These are phyloP conservation scores for Cryptoleucopteryx plumbea DNA, from an alignment of 2,113 vertebrate species.

Conservation along the genomic window DNA sequence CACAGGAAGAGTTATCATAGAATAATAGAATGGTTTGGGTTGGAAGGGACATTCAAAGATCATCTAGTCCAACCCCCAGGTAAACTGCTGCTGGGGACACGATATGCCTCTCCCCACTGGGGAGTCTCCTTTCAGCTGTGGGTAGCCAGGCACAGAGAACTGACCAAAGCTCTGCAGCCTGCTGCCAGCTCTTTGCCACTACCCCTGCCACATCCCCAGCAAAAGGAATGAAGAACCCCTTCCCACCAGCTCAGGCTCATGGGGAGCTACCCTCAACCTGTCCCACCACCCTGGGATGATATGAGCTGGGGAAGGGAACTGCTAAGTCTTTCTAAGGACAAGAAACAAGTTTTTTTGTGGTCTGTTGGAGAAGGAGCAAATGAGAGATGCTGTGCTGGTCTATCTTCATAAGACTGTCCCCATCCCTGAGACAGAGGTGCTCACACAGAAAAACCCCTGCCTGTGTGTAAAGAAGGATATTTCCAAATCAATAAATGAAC, in stretches of 20 bases:
- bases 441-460: fast-evolving
- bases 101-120: not conserved
- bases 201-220: not conserved
- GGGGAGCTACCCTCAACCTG: not conserved
- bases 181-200: not conserved
- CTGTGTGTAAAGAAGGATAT: not conserved
- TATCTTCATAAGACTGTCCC: not conserved
- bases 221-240: not conserved
- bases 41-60: not conserved
- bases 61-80: not conserved
- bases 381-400: not conserved
- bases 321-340: not conserved
- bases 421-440: not conserved
- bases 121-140: not conserved
- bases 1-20: not conserved
- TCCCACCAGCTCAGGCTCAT: not conserved
- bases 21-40: not conserved
- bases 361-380: not conserved
- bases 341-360: not conserved
- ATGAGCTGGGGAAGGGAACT: not conserved
- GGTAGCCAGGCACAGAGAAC: not conserved
- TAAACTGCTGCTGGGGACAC: not conserved
- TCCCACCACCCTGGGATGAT: not conserved
- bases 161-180: not conserved
- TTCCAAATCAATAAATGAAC: not conserved